Base-by-base conservation (phyloP, 1,140 invertebrate species). In the Drosophila pseudoobscura region DNA sequence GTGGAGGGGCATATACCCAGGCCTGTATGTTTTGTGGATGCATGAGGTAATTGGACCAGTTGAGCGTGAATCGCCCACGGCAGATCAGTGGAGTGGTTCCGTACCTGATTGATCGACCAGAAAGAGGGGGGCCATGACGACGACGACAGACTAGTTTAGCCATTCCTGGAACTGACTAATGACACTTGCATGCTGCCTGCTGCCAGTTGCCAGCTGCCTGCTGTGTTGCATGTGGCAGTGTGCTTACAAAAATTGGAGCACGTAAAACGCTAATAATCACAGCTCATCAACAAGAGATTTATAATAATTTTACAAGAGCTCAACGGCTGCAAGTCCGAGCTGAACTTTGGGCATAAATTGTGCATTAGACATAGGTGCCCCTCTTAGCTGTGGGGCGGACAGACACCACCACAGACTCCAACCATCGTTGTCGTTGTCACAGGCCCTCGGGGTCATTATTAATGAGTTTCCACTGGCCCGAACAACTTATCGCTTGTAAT, bases 401-500 rank as follows among this genome's bases (percentile, higher is more conserved):
- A 51, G 65, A 20, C 43, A 58, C 20, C 5, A 26, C n/a, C n/a
- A 35, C n/a, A 20, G 2, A n/a, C n/a, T 20, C 20, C n/a, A 57
- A 5, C 24, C 24, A 26, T 26, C 24, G 24, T 26, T 26, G 24
- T 54, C 44, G 56, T 62, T 51, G 58, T 47, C 45, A 45, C 11
- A 50, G 56, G 53, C 60, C 66, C 66, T 63, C 26, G 71, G 75
- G 83, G 83, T 82, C 78, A 88, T 75, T 78, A 87, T 88, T 89
- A 87, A 87, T 83, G 83, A 87, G 83, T 87, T 75, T 72, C 60
- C 80, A 76, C 75, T 75, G 64, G 80, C 68, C 63, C 72, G 77
- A 70, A 68, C 80, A 83, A 87, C 78, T 87, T 87, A 87, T 87
- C 83, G 83, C 83, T 70, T 88, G 83, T 83, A 87, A 87, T 87